Evolutionary conservation across 2,797 vertebrate genomes (phyloP), one percentile per base, ranked within the genome.

Genomic region (Falco concolor): DNA sequence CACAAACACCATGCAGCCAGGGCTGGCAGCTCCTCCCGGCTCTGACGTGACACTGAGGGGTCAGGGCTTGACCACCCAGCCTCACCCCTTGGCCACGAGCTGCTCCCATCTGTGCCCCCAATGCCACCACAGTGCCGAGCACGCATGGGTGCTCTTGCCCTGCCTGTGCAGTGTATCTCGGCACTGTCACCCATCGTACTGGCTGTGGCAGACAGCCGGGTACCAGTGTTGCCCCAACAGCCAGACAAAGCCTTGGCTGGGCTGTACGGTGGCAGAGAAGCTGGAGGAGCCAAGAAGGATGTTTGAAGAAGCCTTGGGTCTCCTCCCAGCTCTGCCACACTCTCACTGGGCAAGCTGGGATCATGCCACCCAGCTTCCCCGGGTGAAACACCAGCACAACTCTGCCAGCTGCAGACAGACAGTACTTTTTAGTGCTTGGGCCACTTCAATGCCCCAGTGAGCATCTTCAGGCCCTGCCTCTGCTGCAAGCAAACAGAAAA

Each of bases 121-220:
- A 0, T 14, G 50, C 5, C 53, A 59, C 17, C 2, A 0, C 7
- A 1, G 74, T 3, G 13, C 45, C 2, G 40, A 54, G 57, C 1
- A 20, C 13, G 13, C 2, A 1, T 10, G 15, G 52, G 13, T 36
- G 53, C 52, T 38, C 24, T 50, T 36, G 5, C 47, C 40, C 8
- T 1, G 24, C 24, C 24, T 27, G 5, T 13, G 56, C 38, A 18
- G n/a, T 1, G 0, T 7, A 5, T 18, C 40, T 59, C 6, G 1
- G 68, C 18, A 3, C 36, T 12, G 10, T 4, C 57, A 34, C 23
- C 30, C 25, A 10, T 1, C 1, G 1, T 10, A 0, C 15, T 1
- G 1, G 19, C 45, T 2, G 49, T 3, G 50, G 44, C 38, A 69
- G 40, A 13, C 30, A 25, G 34, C 4, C 1, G 2, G 49, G 40